A percentile compares a stretch with the other conserved stretches of the same genome.
phyloP scores from a whole-genome alignment of 2,113 vertebrate genomes.

The Dicerorhinus sumatrensis region DNA sequence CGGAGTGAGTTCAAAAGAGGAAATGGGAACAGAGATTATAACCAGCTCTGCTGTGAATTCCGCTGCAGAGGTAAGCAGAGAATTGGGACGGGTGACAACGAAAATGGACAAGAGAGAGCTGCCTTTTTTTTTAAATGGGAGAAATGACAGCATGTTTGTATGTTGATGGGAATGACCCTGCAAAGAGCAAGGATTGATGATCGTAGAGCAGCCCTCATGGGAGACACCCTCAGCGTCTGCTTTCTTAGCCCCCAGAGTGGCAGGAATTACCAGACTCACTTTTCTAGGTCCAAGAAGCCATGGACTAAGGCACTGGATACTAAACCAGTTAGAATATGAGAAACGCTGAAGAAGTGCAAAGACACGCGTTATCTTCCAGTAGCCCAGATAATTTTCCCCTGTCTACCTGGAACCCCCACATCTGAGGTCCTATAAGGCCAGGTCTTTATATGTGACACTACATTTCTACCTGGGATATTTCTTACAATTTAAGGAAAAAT shows the following conservation, averaged over 20 bases:
- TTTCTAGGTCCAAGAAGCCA: not conserved
- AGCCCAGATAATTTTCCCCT: not conserved
- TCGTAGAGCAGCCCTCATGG: not conserved
- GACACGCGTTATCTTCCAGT: not conserved
- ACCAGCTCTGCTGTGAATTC: too few relatives aligned
- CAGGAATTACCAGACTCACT: not conserved
- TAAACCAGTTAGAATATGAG: not conserved
- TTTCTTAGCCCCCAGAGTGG: fast-evolving
- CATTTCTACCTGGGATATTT: not conserved
- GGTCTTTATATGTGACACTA: not conserved
- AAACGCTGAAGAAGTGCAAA: not conserved
- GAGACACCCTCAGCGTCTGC: too few relatives aligned
- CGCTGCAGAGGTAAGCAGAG: not conserved
- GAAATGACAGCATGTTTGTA: not conserved
- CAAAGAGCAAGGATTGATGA: not conserved
- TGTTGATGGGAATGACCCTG: not conserved
- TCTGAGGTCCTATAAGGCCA: not conserved
- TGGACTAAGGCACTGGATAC: not conserved
- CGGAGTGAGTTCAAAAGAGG: not conserved
- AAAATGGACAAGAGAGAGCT: not conserved
- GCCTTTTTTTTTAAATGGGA: not conserved
- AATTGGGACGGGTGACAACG: not conserved
- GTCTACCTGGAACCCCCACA: fast-evolving
- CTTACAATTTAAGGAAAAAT: not conserved
- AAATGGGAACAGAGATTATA: not conserved